Evolutionary conservation across 2,113 vertebrate genomes (phyloP).

Genomic region (Mus musculus): DNA sequence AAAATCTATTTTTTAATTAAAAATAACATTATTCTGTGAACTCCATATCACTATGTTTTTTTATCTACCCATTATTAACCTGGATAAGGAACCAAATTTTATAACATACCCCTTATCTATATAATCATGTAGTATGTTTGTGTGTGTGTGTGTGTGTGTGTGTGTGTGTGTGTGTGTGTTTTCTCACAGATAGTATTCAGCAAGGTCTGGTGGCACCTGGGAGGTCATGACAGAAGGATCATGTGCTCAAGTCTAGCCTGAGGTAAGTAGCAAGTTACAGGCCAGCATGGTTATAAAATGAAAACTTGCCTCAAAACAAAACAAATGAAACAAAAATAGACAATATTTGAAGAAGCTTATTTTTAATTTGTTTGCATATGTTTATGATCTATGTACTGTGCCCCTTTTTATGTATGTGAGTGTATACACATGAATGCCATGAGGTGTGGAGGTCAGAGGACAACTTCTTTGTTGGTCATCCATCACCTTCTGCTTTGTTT

Average conservation of each 20-base stretch:
- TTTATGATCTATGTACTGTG: not conserved
- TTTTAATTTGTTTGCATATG: not conserved
- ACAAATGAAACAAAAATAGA: not conserved
- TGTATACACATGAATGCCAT: not conserved
- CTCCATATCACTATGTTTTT: not conserved
- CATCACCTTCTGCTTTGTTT: no score
- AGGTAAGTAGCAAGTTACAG: not conserved
- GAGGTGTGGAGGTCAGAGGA: not conserved
- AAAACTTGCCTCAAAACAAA: not conserved
- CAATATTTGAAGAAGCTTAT: not conserved
- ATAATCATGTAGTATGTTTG: not conserved
- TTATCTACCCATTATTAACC: not conserved
- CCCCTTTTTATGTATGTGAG: not conserved
- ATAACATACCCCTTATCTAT: not conserved
- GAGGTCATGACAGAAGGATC: not conserved
- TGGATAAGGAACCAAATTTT: not conserved
- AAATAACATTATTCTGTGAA: not conserved
- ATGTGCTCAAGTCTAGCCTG: not conserved
- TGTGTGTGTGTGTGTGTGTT: not conserved
- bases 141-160: accelerated
- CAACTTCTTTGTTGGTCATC: no score
- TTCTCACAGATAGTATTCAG: not conserved
- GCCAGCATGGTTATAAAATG: not conserved
- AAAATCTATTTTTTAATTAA: not conserved
- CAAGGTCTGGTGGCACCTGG: not conserved